Base-by-base conservation (phyloP, 2,113 vertebrate species). In the Misgurnus mizolepis region DNA sequence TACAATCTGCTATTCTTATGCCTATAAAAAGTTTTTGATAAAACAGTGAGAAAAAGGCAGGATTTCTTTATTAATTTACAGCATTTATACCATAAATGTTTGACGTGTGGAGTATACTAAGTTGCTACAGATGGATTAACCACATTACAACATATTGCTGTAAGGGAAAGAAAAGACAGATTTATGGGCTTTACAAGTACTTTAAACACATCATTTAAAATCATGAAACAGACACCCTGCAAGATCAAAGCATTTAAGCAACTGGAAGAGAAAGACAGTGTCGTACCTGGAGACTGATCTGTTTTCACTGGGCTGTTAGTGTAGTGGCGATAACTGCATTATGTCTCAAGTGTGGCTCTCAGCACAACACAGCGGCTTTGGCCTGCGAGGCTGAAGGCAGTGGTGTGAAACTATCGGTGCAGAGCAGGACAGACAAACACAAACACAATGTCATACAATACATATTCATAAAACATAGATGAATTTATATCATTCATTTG, bases 331-430 rank as follows among this genome's bases (percentile, higher is more conserved):
- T 81, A 68, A 78, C 47, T 73, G 53, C 79, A 71, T 81, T 67
- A 14, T 61, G 55, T 58, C 50, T 71, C 12, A 4, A 9, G 22
- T 22, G 15, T 55, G 49, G 53, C 40, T 62, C 68, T 69, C 22
- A 43, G 78, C 41, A 72, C 12, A 60, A 65, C 58, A 17, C 65
- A 47, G 50, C 7, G 34, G 67, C 45, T 81, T 41, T 81, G 56
- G 74, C 53, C 76, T 79, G 15, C 17, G 47, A 49, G 64, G 69
- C 61, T 58, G 66, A 61, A 47, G 17, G 43, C 77, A 78, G 53
- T 76, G 65, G 78, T 84, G 76, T 86, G 83, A 72, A 87, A 87
- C 83, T 87, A 87, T 86, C 82, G 56, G 72, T 45, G 18, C 11
- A 60, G 45, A 62, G 68, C 83, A 84, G 80, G 50, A 84, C 40